Evolutionary conservation across 1,140 invertebrate species (phyloP), one percentile per base, ranked within the genome.

Genomic region (Ostrea denselamellosa): DNA sequence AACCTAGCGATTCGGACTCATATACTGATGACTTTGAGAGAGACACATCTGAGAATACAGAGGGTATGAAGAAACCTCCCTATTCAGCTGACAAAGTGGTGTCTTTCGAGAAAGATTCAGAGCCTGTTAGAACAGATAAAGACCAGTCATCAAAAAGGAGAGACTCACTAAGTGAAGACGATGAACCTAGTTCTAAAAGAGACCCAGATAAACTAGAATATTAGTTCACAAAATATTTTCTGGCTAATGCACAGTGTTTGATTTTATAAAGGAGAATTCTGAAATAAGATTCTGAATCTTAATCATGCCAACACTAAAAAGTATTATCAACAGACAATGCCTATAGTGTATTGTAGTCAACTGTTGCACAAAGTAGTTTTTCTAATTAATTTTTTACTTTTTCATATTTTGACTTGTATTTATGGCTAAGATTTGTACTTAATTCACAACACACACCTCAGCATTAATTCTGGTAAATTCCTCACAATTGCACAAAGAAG

Each of bases 151-250:
- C 82, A 83, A 34, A 22, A 3, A 89, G 14, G 68, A 77, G 22
- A 34, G 68, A 77, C 25, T 77, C 68, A 9, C 25, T 77, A 25
- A 77, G 68, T 77, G 86, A 65, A 17, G 89, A 90, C 7, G 87
- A 87, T 52, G 89, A 89, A 34, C 81, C 83, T 44, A 83, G 71
- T 83, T 87, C 77, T 19, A 89, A 89, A 58, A 89, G 85, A 83
- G 91, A 91, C 53, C 53, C 87, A 12, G 90, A 91, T 62, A 88
- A 88, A 77, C 88, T 91, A 68, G 91, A 91, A 86, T 90, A 90
- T 71, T 91, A 83, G 34, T 44, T 34, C 19, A 62, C 17, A 62
- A 62, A 62, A 62, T 19, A 62, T 58, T 19, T 62, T 62, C 56
- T 62, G 14, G n/a, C 56, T 62, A n/a, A 19, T 62, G 56, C 56